Base-by-base conservation (phyloP, 2,888 invertebrate species). In the Argyra leucocephala region DNA sequence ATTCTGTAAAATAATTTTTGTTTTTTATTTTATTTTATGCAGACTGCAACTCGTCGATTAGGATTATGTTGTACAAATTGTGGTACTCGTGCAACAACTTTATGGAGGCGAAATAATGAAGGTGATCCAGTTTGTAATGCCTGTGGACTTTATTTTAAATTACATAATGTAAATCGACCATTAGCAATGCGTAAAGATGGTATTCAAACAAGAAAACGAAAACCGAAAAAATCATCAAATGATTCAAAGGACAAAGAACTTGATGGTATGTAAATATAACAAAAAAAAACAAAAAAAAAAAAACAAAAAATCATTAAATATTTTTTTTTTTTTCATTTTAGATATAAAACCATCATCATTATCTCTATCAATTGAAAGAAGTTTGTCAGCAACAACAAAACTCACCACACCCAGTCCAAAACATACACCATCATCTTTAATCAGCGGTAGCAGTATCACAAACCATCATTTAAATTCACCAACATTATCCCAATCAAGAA, bases 101-200 rank as follows among this genome's bases (percentile, higher is more conserved):
- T 99, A 64, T 99, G 99, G 98, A 85, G 99, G 66, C 87, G 99
- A 70, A 98, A 98, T 83, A 90, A 95, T 81, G 94, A 96, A 76
- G 98, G 98, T 62, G 96, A 98, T 80, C 96, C 98, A 0, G 98
- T 99, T 59, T 98, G 98, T 83, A 97, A 98, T 83, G 96, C 97
- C 18, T 97, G 97, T 79, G 97, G 96, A 0, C 85, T 97, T 63
- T 97, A 97, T 83, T 96, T 89, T 82, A 97, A 97, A 80, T 84
- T 97, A 70, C 97, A 97, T 80, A 92, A 92, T 68, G 92, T 95
- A 66, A 93, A 93, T 81, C 81, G 96, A 70, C 96, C 96, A 2
- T 78, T 93, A 74, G 93, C 95, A 22, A 96, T 96, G 96, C 87
- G 95, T 70, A 96, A 96, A 78, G 96, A 96, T 75, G 95, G 95